Evolutionary conservation across 2,797 vertebrate species (phyloP).

Genomic region (Lophotriccus pileatus): DNA sequence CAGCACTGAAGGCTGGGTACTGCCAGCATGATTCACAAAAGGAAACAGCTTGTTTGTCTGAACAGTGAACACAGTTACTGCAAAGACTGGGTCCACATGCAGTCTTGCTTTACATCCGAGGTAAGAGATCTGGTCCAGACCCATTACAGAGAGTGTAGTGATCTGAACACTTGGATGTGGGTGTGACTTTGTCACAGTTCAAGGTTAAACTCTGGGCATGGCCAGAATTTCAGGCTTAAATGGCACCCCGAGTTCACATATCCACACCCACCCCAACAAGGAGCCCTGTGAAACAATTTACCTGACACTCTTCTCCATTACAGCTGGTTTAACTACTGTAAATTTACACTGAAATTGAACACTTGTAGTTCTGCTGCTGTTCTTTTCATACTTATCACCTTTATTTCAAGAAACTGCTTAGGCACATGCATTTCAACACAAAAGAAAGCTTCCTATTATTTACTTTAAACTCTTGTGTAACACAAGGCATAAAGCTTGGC

Average conservation of each 20-base stretch:
- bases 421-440: background rate
- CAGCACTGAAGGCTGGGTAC: background rate
- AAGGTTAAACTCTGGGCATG: background rate
- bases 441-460: background rate
- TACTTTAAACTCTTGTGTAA: background rate
- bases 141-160: background rate
- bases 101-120: background rate
- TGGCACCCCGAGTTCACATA: background rate
- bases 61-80: background rate
- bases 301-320: background rate
- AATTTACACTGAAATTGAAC: background rate
- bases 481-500: background rate
- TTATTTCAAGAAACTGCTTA: background rate
- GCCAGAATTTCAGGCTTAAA: background rate
- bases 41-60: constrained; percentile 32
- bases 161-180: background rate
- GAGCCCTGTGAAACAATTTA: background rate
- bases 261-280: background rate
- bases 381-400: background rate
- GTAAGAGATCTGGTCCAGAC: background rate
- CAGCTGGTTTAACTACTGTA: background rate
- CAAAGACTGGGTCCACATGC: background rate
- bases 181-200: background rate
- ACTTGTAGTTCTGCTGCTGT: background rate
- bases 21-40: constrained; percentile 4